phyloP scores from a whole-genome alignment of 2,888 invertebrate genomes.

The Scaeva pyrastri region DNA sequence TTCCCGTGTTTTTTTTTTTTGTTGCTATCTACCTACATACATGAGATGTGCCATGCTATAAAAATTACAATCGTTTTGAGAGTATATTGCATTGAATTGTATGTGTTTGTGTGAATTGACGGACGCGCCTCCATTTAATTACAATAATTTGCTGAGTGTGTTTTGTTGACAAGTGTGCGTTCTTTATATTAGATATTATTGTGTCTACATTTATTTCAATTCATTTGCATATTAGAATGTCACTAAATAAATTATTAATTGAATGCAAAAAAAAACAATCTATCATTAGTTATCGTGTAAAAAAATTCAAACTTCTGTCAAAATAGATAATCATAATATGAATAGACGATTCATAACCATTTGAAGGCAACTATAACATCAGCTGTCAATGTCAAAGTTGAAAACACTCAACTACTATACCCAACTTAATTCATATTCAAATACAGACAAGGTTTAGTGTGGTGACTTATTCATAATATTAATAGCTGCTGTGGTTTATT shows the following conservation, averaged over 20 bases:
- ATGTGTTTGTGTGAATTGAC: slow-evolving; percentile 45
- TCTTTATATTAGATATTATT: background rate
- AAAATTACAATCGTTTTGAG: slow-evolving; percentile 31
- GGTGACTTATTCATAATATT: too few relatives aligned
- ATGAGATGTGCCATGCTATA: too few relatives aligned
- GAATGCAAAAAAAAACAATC: background rate
- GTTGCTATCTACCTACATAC: too few relatives aligned
- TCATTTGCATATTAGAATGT: slow-evolving; percentile 15
- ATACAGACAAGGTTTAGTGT: slow-evolving; percentile 7
- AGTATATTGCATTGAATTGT: slow-evolving; percentile 19
- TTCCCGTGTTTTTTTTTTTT: slow-evolving; percentile 2
- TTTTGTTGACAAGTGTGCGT: slow-evolving; percentile 24
- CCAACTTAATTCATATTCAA: slow-evolving; percentile 37
- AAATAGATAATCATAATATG: background rate
- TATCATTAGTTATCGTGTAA: background rate
- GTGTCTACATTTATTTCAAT: background rate
- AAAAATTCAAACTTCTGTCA: slow-evolving; percentile 20
- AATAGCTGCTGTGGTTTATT: background rate
- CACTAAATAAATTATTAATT: slow-evolving; percentile 2
- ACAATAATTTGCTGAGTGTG: slow-evolving; percentile 7
- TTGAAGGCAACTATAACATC: slow-evolving; percentile 6
- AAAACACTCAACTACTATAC: slow-evolving; percentile 14
- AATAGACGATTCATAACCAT: background rate
- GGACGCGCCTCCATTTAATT: slow-evolving; percentile 64
- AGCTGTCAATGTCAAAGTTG: slow-evolving; percentile 65